phyloP scores from a whole-genome alignment of 2,113 vertebrate species.

The Anarrhichthys ocellatus region DNA sequence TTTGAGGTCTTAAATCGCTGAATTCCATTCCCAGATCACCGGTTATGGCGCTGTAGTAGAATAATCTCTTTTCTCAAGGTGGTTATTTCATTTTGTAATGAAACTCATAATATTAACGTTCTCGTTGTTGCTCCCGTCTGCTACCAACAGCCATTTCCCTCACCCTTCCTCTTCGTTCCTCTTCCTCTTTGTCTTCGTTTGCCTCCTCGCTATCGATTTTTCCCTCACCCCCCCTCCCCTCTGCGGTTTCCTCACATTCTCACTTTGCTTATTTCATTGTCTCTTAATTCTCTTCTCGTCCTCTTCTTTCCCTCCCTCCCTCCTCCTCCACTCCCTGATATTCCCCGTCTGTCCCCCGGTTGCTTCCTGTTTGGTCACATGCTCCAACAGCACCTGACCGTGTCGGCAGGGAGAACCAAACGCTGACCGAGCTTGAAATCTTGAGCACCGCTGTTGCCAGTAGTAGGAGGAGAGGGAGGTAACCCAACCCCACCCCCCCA shows the following conservation, averaged over 20 bases:
- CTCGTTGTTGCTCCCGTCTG: background rate
- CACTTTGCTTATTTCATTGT: slow-evolving; percentile 49
- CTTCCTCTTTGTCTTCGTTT: slow-evolving; percentile 1
- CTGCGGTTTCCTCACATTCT: slow-evolving; percentile 37
- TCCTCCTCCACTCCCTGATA: slow-evolving; percentile 9
- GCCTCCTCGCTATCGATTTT: background rate
- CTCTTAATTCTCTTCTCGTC: slow-evolving; percentile 16
- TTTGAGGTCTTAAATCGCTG: background rate
- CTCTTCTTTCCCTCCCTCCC: slow-evolving; percentile 4
- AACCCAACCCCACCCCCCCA: too few species aligned
- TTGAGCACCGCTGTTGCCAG: background rate
- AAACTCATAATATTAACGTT: background rate
- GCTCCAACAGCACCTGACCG: slow-evolving; percentile 74
- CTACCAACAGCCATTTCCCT: background rate
- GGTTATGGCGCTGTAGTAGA: background rate
- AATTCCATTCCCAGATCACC: background rate
- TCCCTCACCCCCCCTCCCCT: background rate
- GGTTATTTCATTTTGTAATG: background rate
- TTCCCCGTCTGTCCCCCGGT: slow-evolving; percentile 13
- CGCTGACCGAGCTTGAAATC: slow-evolving; percentile 40
- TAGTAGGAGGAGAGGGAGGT: background rate
- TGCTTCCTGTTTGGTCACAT: slow-evolving; percentile 81
- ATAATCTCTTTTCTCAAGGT: background rate
- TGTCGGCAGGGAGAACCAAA: slow-evolving; percentile 70
- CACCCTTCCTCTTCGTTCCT: background rate